Evolutionary conservation across 2,797 vertebrate species (phyloP), one percentile per base, ranked within the genome.

Genomic region (Carapus acus): DNA sequence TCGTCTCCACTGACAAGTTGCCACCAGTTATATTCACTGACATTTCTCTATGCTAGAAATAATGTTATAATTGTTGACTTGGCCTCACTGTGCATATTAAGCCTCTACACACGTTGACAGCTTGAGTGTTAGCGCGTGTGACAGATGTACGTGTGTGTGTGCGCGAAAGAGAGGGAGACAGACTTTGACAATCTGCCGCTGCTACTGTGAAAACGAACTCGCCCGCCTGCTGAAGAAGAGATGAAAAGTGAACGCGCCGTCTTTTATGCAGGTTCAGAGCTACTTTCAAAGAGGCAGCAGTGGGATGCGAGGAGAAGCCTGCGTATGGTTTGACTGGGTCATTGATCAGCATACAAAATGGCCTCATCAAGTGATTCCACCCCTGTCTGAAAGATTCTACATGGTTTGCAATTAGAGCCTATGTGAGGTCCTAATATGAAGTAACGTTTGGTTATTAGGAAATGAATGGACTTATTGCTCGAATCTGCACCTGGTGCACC

Each of bases 241-340:
- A 87, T 84, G 84, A 86, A 85, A 87, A 80, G 82, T 81, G 73
- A 80, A 75, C 62, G 73, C 76, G 66, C 67, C 71, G 80, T 81
- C 86, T 88, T 88, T 90, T 84, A 88, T 88, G 87, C 84, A 73
- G 79, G 82, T 86, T 87, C 84, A 87, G 78, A 88, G 80, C 74
- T 66, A 42, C 61, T 83, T 90, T 90, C 86, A 89, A 90, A 89
- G 86, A 67, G 54, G 62, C 79, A 56, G 73, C 78, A 67, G 56
- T 59, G 64, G 69, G 77, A 78, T 70, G 80, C 77, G 76, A 73
- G 71, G 73, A 56, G 71, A 64, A 19, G 7, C 8, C 70, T 15
- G 73, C 71, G 76, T 21, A 47, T 71, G 75, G 73, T 78, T 79
- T 83, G 81, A 83, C 84, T 79, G 77, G 84, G 82, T 84, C 85